Conservation (phyloP, 1,140 invertebrate genomes). For the Drosophila burlai region DNA sequence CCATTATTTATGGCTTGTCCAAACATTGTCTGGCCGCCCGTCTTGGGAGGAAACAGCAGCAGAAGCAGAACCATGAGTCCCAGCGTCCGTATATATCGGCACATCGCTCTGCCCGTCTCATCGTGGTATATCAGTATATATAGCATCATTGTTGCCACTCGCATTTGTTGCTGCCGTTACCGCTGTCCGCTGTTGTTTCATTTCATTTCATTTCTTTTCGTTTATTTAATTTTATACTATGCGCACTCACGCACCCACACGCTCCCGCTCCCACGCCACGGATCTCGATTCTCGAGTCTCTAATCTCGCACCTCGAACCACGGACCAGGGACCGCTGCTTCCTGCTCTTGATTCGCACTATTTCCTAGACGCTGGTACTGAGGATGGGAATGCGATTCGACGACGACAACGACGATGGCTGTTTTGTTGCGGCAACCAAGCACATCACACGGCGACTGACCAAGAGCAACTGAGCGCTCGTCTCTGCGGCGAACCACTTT, state of each 20-base stretch:
- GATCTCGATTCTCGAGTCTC: conserved; percentile 4
- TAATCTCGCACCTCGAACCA: conserved; percentile 14
- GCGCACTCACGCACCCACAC: conserved; percentile 79
- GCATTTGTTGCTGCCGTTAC: conserved; percentile 53
- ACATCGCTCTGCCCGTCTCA: conserved; percentile 64
- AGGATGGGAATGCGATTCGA: conserved; percentile 25
- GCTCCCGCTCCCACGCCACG: conserved; percentile 23
- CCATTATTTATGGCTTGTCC: conserved; percentile 63
- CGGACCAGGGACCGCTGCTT: conserved; percentile 44
- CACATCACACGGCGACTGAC: conserved; percentile 77
- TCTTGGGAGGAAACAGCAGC: conserved; percentile 32
- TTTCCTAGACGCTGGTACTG: conserved; percentile 32
- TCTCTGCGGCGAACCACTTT: conserved; percentile 76
- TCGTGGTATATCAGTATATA: conserved; percentile 53
- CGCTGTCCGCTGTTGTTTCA: conserved; percentile 36
- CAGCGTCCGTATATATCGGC: conserved; percentile 61
- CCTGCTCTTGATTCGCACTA: conserved; percentile 71
- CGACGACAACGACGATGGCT: conserved; percentile 13
- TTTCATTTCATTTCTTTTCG: conserved; percentile 62
- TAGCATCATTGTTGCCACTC: conserved; percentile 59
- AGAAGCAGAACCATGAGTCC: conserved; percentile 44
- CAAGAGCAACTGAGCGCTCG: conserved; percentile 82
- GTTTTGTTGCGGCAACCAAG: conserved; percentile 49
- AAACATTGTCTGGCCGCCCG: conserved; percentile 63
- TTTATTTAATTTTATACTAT: conserved; percentile 82